Evolutionary conservation across 2,888 invertebrate species (phyloP), one percentile per base, ranked within the genome.

Genomic region (Eulithis prunata): DNA sequence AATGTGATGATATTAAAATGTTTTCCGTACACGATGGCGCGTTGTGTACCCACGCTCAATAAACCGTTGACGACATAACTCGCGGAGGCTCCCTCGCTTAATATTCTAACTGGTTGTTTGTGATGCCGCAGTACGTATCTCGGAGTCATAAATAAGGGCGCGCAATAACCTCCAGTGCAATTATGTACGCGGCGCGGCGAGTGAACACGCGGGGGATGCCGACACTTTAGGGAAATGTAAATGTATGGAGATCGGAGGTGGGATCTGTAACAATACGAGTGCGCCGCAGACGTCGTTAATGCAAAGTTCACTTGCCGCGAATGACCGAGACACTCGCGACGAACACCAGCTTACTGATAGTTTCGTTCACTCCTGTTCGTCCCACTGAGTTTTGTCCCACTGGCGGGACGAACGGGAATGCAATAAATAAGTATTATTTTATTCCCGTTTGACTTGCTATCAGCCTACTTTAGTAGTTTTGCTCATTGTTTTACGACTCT

Each of bases 191-290:
- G 13, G 47, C 46, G 57, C 38, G 13, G 47, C 2, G 14, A 8
- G 14, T 3, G 14, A 8, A 13, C 7, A 28, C 52, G 14, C n/a
- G 56, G 12, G 64, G 58, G 66, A 64, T 63, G 66, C 62, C 61
- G 61, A 68, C 70, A 54, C 57, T 72, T 69, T 67, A 70, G 69
- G 72, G 60, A 67, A 68, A 72, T 72, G 72, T 70, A 66, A 72
- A 72, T 72, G 63, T 70, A 70, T 67, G 69, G 49, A 66, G 67
- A 72, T 72, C 51, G 52, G 59, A 43, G 43, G 60, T 21, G 43
- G 51, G 63, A 62, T 60, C 68, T 57, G 66, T 64, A 32, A 45
- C 54, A 59, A 41, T 49, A 49, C 43, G 49, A 54, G 13, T 14
- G 56, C 53, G 38, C 53, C 61, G 53, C 60, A 54, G 13, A 55